Evolutionary conservation across 1,140 invertebrate genomes (phyloP), one percentile per base, ranked within the genome.

Genomic region (Formica selysi): DNA sequence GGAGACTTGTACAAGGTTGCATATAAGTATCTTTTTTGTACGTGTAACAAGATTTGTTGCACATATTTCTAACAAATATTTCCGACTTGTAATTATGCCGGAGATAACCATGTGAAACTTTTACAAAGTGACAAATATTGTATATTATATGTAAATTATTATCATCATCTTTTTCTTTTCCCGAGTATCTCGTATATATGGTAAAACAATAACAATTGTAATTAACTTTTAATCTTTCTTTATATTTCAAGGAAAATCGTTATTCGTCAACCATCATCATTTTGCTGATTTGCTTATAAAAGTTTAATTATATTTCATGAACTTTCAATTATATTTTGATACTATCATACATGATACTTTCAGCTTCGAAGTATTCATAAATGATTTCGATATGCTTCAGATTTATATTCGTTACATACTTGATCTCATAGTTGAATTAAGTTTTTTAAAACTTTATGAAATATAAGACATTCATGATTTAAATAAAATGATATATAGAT

Each of bases 21-120:
- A 54, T 48, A 26, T 36, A 65, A n/a, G 36, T 38, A 44, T 29
- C 32, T 44, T 26, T 29, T 44, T 26, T 80, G 13, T 26, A 51
- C 61, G 62, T 32, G 3, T 51, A 38, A 80, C 76, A 44, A 32
- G 22, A 68, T 51, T 51, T 51, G 1, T 51, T 51, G 16, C 16
- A 51, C 13, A 19, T 16, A 51, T 51, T 19, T 51, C 3, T 51
- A 51, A 19, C 32, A 70, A 80, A 65, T 67, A 68, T 51, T 26
- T 54, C 22, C n/a, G 26, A 79, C n/a, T 54, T 38, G 74, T 76
- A 76, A 76, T 76, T 76, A 76, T 48, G 3, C 26, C 44, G 62
- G 41, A 67, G 36, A 67, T n/a, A 68, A 79, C 44, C 38, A 19
- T 65, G 59, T 19, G 32, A 29, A 36, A 54, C 1, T 67, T 8